Conservation (phyloP, 92 coral and sea anemone genomes). For the Ricordea florida region DNA sequence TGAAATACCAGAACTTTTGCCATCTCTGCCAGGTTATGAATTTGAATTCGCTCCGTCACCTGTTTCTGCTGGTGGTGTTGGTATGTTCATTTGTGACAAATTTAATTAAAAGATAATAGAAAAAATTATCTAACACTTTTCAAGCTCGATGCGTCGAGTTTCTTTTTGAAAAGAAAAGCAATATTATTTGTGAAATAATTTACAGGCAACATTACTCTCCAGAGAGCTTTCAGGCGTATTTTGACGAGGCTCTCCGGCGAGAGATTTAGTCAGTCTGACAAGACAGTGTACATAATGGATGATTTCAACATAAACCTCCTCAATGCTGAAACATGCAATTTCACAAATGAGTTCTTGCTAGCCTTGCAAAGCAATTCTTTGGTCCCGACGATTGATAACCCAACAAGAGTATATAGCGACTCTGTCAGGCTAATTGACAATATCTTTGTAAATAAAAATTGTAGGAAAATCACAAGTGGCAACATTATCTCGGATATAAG, state of each 20-base stretch:
- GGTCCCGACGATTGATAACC: background rate
- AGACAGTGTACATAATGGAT: background rate
- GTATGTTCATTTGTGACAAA: too few species aligned
- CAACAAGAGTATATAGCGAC: background rate
- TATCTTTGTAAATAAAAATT: too few species aligned
- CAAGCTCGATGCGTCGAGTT: too few species aligned
- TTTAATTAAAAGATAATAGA: background rate
- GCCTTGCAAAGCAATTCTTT: background rate
- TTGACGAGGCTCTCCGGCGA: too few species aligned
- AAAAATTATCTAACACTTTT: background rate
- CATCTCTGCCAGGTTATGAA: background rate
- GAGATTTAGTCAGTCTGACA: background rate
- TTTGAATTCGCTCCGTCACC: background rate
- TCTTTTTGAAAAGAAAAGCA: too few species aligned
- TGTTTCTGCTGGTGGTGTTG: background rate
- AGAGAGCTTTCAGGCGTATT: too few species aligned
- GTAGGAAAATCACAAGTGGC: too few species aligned
- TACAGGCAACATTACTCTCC: too few species aligned
- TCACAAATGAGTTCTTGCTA: too few species aligned
- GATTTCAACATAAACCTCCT: background rate
- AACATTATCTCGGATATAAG: too few species aligned
- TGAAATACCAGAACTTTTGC: background rate
- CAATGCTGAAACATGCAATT: background rate
- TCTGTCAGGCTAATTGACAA: background rate
- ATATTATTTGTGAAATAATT: too few species aligned